phyloP scores from a whole-genome alignment of 1,140 invertebrate species.

The Megathymus violae region DNA sequence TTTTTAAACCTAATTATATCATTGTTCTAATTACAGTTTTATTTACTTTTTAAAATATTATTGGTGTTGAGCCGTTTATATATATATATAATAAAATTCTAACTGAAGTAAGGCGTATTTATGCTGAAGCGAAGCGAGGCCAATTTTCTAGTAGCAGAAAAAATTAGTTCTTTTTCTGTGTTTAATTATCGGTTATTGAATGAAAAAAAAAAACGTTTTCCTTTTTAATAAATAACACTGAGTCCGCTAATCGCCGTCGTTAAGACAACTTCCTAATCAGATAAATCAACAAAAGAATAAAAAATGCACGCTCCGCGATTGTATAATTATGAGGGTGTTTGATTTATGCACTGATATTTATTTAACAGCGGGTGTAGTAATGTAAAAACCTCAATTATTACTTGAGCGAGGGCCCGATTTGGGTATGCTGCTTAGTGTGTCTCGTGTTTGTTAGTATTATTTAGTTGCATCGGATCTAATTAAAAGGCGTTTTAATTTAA shows the following conservation, averaged over 20 bases:
- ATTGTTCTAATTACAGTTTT: no score
- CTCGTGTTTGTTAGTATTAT: not conserved
- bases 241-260: not conserved
- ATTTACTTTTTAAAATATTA: no score
- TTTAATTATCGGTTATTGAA: no score
- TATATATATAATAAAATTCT: no score
- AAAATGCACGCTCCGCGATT: slow-evolving; percentile 46
- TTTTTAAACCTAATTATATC: no score
- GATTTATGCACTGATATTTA: slow-evolving; percentile 62
- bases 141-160: no score
- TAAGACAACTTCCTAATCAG: slow-evolving; percentile 16
- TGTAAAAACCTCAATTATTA: slow-evolving; percentile 38
- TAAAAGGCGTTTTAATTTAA: not conserved
- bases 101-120: no score
- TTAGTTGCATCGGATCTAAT: not conserved
- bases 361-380: slow-evolving; percentile 44
- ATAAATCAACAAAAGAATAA: slow-evolving; percentile 62
- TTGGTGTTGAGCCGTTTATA: no score
- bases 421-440: slow-evolving; percentile 10
- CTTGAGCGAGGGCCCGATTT: slow-evolving; percentile 18
- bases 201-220: no score
- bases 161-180: no score
- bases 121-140: no score
- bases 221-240: no score
- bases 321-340: slow-evolving; percentile 62